Evolutionary conservation across 2,888 invertebrate species (phyloP), one percentile per base, ranked within the genome.

Genomic region (Bhutanitis thaidina): DNA sequence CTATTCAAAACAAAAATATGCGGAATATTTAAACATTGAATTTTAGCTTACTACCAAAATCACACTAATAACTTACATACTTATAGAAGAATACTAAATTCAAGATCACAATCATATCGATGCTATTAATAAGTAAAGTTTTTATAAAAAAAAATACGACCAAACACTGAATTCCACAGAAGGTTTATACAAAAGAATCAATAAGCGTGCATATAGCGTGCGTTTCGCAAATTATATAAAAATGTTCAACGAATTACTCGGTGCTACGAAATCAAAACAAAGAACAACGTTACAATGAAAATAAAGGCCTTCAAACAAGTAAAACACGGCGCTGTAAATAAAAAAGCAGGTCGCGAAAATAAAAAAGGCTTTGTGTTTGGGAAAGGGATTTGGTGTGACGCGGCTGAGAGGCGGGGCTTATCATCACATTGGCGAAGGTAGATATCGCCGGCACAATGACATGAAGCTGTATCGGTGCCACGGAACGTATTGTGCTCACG

Each of bases 371-470:
- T 71, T 70, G 68, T 73, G 34, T 34, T 34, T 66, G 67, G 69
- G 60, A 65, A 68, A 69, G 65, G 82, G 80, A 79, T 80, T 83
- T 76, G 58, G 62, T 60, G 70, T 77, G 77, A 77, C 80, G 74
- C 61, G 69, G 60, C 68, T 61, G 65, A 59, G 68, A 67, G 72
- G 65, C 59, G 62, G 67, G 61, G 74, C 69, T 80, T 80, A 80
- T 76, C 76, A 64, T 69, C 68, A 65, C 70, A 77, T 74, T 71
- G 74, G 66, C 58, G 57, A 62, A 69, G 67, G 69, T 67, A 69
- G 67, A 68, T 67, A 69, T 56, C 61, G 57, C 58, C 52, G 56
- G 53, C 50, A 49, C 49, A 49, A 49, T 49, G 43, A 43, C 49
- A 41, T 16, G 13, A 20, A 32, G 20, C 12, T 39, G 39, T 49